phyloP scores from a whole-genome alignment of 2,113 vertebrate genomes.

The Carollia perspicillata region DNA sequence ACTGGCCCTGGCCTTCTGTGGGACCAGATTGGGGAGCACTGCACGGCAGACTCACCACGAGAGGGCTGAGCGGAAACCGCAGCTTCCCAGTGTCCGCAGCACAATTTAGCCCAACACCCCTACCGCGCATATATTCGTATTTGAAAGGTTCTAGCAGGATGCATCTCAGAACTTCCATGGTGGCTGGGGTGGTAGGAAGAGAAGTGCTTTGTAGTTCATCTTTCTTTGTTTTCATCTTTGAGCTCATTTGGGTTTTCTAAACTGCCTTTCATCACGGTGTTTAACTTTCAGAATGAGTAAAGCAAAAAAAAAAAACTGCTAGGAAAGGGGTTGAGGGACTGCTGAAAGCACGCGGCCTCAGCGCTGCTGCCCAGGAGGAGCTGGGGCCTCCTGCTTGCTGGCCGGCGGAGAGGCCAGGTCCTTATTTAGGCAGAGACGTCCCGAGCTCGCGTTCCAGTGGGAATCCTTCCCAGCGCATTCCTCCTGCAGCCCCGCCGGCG shows the following conservation, averaged over 20 bases:
- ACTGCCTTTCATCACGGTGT: not conserved
- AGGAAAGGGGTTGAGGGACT: not conserved
- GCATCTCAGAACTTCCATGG: not conserved
- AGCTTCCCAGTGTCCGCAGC: not conserved
- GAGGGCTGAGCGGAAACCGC: not conserved
- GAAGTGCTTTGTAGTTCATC: not conserved
- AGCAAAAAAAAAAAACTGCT: not conserved
- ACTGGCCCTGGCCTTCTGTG: not conserved
- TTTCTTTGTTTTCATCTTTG: not conserved
- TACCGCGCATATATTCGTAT: not conserved
- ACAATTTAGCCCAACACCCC: not conserved
- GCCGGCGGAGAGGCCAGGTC: not conserved
- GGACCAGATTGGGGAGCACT: not conserved
- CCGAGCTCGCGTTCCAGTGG: not conserved
- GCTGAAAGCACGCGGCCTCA: not conserved
- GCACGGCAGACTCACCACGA: not conserved
- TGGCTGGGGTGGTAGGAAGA: not conserved
- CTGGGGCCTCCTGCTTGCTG: not conserved
- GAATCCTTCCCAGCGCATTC: slow-evolving; percentile 34
- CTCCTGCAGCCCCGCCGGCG: not conserved
- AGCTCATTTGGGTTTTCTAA: not conserved
- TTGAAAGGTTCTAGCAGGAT: not conserved
- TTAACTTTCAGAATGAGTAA: not conserved
- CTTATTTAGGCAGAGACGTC: slow-evolving; percentile 52
- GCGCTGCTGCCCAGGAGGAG: not conserved